Percentiles rank a stretch among this genome's conserved stretches.
Conservation (phyloP, 2,888 invertebrate species). For the Brachyptera putata region DNA sequence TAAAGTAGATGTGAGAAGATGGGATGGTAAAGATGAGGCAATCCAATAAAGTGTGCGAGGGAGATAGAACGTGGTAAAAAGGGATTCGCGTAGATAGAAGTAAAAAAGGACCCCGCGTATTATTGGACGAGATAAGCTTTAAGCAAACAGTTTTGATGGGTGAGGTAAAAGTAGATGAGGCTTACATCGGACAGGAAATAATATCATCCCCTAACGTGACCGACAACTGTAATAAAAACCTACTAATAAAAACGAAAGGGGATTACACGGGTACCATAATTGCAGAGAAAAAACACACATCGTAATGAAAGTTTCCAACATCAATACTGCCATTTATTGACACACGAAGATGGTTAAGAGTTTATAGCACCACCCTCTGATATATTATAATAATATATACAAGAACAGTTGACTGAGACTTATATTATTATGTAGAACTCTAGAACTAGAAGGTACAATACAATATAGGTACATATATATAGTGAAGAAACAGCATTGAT, state of each 20-base stretch:
- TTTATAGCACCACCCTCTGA: background rate
- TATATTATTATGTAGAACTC: too few relatives aligned
- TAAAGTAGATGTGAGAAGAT: background rate
- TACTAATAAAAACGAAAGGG: background rate
- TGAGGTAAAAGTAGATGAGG: too few relatives aligned
- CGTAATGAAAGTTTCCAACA: background rate
- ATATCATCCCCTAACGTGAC: background rate
- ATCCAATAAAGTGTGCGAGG: background rate
- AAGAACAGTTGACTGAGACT: background rate
- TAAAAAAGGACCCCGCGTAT: too few relatives aligned
- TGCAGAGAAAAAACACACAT: background rate
- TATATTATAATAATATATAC: background rate
- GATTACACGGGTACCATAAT: background rate
- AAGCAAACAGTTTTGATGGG: too few relatives aligned
- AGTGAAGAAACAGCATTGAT: background rate
- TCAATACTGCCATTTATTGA: conserved; percentile 11
- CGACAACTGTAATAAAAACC: background rate
- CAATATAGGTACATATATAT: background rate
- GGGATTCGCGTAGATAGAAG: too few relatives aligned
- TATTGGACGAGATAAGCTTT: background rate
- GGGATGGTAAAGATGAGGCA: background rate
- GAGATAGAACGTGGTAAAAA: background rate
- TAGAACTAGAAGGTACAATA: conserved; percentile 3
- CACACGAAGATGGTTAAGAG: background rate
- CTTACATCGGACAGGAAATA: too few relatives aligned